phyloP scores from a whole-genome alignment of 2,113 vertebrate genomes.

The Engystomops pustulosus region DNA sequence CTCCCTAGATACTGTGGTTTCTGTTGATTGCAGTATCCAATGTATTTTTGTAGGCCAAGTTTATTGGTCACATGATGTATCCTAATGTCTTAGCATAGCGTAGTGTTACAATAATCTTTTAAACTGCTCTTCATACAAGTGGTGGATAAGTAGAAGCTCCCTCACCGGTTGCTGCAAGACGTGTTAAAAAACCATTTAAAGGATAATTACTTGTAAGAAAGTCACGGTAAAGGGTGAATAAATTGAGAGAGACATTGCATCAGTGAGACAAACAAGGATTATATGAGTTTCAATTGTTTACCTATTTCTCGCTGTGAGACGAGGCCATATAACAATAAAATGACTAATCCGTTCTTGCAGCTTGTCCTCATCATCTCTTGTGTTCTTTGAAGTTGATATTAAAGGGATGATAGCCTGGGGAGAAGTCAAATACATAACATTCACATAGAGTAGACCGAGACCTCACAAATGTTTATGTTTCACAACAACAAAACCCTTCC shows the following conservation, averaged over 20 bases:
- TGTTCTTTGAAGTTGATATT: slow-evolving; percentile 29
- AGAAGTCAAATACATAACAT: slow-evolving; percentile 27
- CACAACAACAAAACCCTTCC: slow-evolving; percentile 1
- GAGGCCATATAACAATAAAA: slow-evolving; percentile 16
- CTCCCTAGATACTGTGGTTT: no score
- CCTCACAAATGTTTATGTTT: not conserved
- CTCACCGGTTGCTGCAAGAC: no score
- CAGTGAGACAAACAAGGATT: not conserved
- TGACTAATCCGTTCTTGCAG: slow-evolving; percentile 15
- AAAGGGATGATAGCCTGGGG: slow-evolving; percentile 25
- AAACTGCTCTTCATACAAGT: no score
- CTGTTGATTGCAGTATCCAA: no score
- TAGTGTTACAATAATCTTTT: no score
- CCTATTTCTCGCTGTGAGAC: slow-evolving; percentile 9
- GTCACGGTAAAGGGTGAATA: not conserved
- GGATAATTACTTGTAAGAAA: not conserved
- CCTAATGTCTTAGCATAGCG: no score
- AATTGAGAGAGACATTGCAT: not conserved
- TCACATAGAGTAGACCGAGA: not conserved
- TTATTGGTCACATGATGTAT: no score
- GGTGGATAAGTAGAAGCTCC: no score
- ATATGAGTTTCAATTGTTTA: slow-evolving; percentile 10
- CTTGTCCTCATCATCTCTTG: not conserved
- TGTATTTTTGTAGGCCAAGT: no score
- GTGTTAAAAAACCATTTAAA: no score